Conservation (phyloP, 2,888 invertebrate species). For the Onthophagus sagittarius region DNA sequence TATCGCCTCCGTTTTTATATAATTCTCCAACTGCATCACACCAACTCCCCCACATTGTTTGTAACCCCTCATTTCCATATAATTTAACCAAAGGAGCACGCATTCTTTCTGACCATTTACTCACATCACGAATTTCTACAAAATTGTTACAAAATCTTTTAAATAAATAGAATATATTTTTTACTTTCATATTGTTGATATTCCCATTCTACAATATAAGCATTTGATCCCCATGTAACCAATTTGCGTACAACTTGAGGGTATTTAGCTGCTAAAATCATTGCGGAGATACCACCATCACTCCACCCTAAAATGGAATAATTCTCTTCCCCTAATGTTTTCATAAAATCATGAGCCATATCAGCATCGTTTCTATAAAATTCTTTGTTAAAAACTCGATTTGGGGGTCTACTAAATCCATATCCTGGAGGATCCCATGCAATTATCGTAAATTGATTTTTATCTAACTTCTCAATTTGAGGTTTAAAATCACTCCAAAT, state of each 20-base stretch:
- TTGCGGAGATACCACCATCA: slow-evolving; percentile 77
- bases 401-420: slow-evolving; percentile 77
- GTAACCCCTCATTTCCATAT: slow-evolving; percentile 71
- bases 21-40: slow-evolving; percentile 60
- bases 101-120: slow-evolving; percentile 77
- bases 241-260: slow-evolving; percentile 65
- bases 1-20: slow-evolving; percentile 62
- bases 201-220: slow-evolving; percentile 70
- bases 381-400: slow-evolving; percentile 63
- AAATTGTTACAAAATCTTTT: background rate
- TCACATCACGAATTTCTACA: slow-evolving; percentile 65
- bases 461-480: slow-evolving; percentile 65
- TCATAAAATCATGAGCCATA: slow-evolving; percentile 66
- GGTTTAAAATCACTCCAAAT: slow-evolving; percentile 81
- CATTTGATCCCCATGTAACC: slow-evolving; percentile 74
- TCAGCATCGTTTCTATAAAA: slow-evolving; percentile 75
- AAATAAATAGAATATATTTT: slow-evolving; percentile 26
- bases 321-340: slow-evolving; percentile 61
- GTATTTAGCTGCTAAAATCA: slow-evolving; percentile 72
- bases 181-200: slow-evolving; percentile 59
- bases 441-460: slow-evolving; percentile 59
- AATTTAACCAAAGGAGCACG: slow-evolving; percentile 65
- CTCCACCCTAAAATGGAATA: slow-evolving; percentile 86
- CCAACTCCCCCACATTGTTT: slow-evolving; percentile 70
- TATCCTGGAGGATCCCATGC: slow-evolving; percentile 88